Conservation (phyloP, 2,113 vertebrate species). For the Dromaius novaehollandiae region DNA sequence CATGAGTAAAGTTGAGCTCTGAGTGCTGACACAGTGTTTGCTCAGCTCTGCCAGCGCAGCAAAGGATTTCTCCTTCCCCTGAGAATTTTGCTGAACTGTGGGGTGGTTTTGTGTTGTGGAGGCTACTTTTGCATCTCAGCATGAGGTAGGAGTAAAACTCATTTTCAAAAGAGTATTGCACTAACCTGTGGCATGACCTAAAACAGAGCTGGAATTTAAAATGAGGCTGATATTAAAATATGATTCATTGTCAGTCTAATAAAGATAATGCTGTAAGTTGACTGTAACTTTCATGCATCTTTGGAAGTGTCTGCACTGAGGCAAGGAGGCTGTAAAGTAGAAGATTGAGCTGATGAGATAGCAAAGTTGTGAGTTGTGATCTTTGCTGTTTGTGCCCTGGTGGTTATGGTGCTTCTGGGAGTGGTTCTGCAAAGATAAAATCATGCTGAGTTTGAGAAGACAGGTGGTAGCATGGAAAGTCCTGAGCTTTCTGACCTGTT, state of each 20-base stretch:
- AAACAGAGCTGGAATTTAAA: background rate
- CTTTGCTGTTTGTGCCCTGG: background rate
- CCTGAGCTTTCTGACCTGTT: background rate
- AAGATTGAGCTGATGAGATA: background rate
- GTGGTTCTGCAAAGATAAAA: background rate
- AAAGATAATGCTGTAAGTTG: background rate
- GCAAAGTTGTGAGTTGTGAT: background rate
- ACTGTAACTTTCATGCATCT: background rate
- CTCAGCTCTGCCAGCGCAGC: background rate
- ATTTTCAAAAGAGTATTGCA: background rate
- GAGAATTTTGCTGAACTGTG: slow-evolving; percentile 15
- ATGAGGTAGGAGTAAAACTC: background rate
- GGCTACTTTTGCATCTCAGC: background rate
- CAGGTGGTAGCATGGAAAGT: background rate
- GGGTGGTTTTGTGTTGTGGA: background rate
- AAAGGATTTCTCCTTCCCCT: background rate
- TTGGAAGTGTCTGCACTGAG: background rate
- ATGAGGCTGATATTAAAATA: background rate
- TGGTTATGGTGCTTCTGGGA: background rate
- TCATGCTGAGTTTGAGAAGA: background rate
- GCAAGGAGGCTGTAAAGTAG: background rate
- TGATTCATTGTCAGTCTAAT: background rate
- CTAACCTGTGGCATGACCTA: background rate
- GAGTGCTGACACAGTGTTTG: slow-evolving; percentile 50
- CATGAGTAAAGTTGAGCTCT: slow-evolving; percentile 39